Evolutionary conservation across 2,888 invertebrate genomes (phyloP), one percentile per base, ranked within the genome.

Genomic region (Rhagonycha lutea): DNA sequence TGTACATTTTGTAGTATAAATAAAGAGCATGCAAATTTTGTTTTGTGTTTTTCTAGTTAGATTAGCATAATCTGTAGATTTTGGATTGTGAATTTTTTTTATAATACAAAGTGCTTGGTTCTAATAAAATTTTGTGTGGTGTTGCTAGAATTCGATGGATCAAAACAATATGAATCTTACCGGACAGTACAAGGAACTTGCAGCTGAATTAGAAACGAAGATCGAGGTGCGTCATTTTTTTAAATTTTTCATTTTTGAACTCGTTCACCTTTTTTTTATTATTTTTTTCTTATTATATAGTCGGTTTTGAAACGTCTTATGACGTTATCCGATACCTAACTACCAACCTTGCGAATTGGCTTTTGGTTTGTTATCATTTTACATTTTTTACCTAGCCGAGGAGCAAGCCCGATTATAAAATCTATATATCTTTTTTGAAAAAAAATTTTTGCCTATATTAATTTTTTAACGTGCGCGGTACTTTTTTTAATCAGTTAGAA

Each of bases 121-220:
- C 47, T 47, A 47, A 47, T 47, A 47, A 12, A 47, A 47, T 47
- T 47, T 47, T 47, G 47, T 47, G 47, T 47, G 47, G 47, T 76
- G 47, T 78, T 74, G 70, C 78, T 84, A 86, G 86, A 83, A 82
- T 74, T 79, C 84, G 74, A 83, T 83, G 83, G 83, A 81, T 75
- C 83, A 85, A 82, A 79, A 83, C 78, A 81, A 82, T 78, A 63
- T 85, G 85, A 79, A 82, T 77, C 82, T 86, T 63, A 83, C 84
- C 29, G 86, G 86, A 75, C 85, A 86, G 60, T 86, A 86, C 80
- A 86, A 86, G 81, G 80, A 82, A 76, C 81, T 86, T 61, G 83
- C 83, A 2, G 79, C 80, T 63, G 86, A 87, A 80, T 79, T 88
- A 79, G 87, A 88, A 78, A 84, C 84, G 24, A 86, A 88, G 82